Base-by-base conservation (phyloP, 2,113 vertebrate genomes). In the Stegostoma tigrinum region DNA sequence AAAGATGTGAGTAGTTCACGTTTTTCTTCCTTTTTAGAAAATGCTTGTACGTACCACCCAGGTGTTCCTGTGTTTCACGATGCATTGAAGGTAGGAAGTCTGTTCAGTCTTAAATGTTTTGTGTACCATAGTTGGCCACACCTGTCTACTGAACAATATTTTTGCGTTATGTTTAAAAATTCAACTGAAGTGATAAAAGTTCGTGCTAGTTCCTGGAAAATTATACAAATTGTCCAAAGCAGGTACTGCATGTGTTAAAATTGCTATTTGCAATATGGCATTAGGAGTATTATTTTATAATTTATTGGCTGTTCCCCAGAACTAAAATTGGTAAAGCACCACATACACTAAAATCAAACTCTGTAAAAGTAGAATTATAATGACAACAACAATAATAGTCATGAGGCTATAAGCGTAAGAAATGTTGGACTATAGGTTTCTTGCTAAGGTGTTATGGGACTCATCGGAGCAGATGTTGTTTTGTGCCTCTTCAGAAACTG, bases 31-130 rank as follows among this genome's bases (percentile, higher is more conserved):
- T 24, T 96, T 86, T 96, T 97, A 96, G 42, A 96, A 99, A 99
- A 98, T 97, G 98, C 97, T 24, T 99, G 99, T 96, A 99, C 97
- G 0, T 98, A 98, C 96, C 99, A 99, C 96, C 99, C 99, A 42
- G 99, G 99, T 96, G 98, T 99, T 34, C 99, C 99, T 0, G 99
- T 99, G 55, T 99, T 99, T 97, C 99, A 99, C 83, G 99, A 99
- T 97, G 99, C 99, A 61, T 97, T 99, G 96, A 99, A 99, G 98
- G 99, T 99, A 98, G 96, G 97, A 97, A 6, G 67, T 67, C 8
- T 95, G 67, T 48, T 95, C 72, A 38, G 34, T 66, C 55, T 27
- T 55, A 52, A 91, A 64, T 91, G 30, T 27, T 91, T 66, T 3
- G 0, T 34, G 89, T 89, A 64, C 5, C n/a, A 34, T 0, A 38